phyloP scores from a whole-genome alignment of 2,888 invertebrate genomes.

The Aphodius sticticus region DNA sequence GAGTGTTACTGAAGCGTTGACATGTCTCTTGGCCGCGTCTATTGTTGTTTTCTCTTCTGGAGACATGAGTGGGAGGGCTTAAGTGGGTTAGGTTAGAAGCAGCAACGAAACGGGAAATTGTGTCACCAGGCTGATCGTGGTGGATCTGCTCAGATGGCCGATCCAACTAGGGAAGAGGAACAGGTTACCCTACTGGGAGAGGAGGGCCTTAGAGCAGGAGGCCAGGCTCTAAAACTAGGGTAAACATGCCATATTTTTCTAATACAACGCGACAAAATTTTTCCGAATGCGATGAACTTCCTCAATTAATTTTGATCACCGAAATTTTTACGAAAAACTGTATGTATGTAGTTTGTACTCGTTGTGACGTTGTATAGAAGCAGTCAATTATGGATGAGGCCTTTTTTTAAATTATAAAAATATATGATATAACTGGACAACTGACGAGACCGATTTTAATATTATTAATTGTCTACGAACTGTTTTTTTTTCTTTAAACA shows the following conservation, averaged over 20 bases:
- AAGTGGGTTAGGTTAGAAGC: slow-evolving; percentile 37
- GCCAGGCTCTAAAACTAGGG: slow-evolving; percentile 98
- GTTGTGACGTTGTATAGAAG: neutral
- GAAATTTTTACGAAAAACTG: neutral
- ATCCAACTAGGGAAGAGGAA: slow-evolving; percentile 94
- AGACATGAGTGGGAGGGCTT: slow-evolving; percentile 27
- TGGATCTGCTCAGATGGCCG: slow-evolving; percentile 89
- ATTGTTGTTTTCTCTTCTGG: neutral
- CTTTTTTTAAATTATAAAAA: too few relatives aligned
- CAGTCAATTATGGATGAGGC: too few relatives aligned
- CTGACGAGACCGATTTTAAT: too few relatives aligned
- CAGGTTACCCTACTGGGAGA: slow-evolving; percentile 96
- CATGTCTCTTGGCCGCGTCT: neutral
- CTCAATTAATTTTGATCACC: neutral
- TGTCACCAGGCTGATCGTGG: slow-evolving; percentile 74
- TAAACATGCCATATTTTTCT: slow-evolving; percentile 63
- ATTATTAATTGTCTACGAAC: too few relatives aligned
- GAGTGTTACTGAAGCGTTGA: neutral
- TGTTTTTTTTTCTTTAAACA: too few relatives aligned
- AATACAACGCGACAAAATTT: neutral
- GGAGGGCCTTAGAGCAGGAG: slow-evolving; percentile 93
- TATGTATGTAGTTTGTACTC: neutral
- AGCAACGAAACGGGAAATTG: slow-evolving; percentile 58
- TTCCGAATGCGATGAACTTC: neutral
- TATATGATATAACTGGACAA: too few relatives aligned